Base-by-base conservation (phyloP, 2,113 vertebrate species). In the Phyllostomus discolor region DNA sequence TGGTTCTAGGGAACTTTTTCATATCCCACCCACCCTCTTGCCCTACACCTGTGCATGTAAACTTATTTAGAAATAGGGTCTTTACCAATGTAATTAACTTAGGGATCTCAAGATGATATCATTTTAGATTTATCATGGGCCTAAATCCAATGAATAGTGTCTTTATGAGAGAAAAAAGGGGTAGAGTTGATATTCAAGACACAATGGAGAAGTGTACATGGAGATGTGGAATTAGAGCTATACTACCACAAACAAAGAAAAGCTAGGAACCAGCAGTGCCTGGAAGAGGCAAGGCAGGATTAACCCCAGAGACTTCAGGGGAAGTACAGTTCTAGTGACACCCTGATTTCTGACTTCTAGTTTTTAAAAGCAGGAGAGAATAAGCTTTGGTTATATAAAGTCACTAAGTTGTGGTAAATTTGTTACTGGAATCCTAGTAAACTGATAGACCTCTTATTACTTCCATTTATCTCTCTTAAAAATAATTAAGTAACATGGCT, bases 371-470 rank as follows among this genome's bases (percentile, higher is more conserved):
- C 48, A 9, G 33, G 9, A 85, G 6, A 92, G 4, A 76, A 67
- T 90, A 85, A 48, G 43, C 89, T 94, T 76, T 5, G n/a, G 15
- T 64, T 93, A 26, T 83, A 95, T 84, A 12, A 83, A 46, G 57
- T 14, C 26, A 76, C 24, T 11, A 41, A 12, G 12, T 69, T 88
- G 33, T 28, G 54, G 83, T 26, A 76, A 91, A 96, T 75, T 54
- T 78, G 35, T 69, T 92, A 52, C 22, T 4, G 7, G 5, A 67
- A 8, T 26, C 5, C 17, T 28, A 86, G 54, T 69, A 91, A 76
- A 35, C 6, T 81, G 88, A 81, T 46, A 95, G 31, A 69, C 1
- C 46, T 78, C 11, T 20, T 19, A 69, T 72, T 69, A 83, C 31
- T 75, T 83, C 10, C 46, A 78, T 50, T 66, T 92, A 41, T 35